A percentile compares a stretch with the other conserved stretches of the same genome.
Conservation (phyloP, 2,113 vertebrate genomes). For the Prionailurus bengalensis region DNA sequence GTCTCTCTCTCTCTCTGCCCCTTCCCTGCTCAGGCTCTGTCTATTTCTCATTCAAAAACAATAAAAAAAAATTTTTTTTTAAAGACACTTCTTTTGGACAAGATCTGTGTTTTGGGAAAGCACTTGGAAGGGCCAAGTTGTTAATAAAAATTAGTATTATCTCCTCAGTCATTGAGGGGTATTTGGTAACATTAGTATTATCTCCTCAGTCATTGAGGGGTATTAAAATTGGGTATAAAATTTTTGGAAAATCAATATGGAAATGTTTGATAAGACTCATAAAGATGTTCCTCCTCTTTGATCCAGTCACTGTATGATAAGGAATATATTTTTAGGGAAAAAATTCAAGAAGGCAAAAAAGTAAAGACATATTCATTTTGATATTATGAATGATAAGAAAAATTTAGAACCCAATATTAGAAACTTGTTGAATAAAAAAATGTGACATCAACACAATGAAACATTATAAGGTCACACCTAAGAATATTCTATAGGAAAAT, state of each 20-base stretch:
- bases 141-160: conserved; percentile 39
- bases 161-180: neutral
- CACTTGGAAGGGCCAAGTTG: neutral
- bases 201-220: neutral
- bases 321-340: neutral
- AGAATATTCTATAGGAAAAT: neutral
- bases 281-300: neutral
- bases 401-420: neutral
- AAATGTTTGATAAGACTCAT: neutral
- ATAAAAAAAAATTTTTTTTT: too few relatives aligned
- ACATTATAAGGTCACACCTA: neutral
- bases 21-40: too few relatives aligned
- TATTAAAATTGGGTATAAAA: conserved; percentile 24
- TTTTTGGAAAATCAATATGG: conserved; percentile 6
- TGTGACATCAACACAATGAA: neutral
- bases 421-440: neutral
- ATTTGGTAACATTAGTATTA: neutral
- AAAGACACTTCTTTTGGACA: neutral
- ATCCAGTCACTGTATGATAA: neutral
- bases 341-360: neutral
- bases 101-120: neutral
- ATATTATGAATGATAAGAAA: neutral
- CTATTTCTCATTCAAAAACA: too few relatives aligned
- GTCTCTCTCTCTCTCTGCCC: too few relatives aligned
- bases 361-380: neutral